phyloP scores from a whole-genome alignment of 2,888 invertebrate species.

The Plebejus anna region DNA sequence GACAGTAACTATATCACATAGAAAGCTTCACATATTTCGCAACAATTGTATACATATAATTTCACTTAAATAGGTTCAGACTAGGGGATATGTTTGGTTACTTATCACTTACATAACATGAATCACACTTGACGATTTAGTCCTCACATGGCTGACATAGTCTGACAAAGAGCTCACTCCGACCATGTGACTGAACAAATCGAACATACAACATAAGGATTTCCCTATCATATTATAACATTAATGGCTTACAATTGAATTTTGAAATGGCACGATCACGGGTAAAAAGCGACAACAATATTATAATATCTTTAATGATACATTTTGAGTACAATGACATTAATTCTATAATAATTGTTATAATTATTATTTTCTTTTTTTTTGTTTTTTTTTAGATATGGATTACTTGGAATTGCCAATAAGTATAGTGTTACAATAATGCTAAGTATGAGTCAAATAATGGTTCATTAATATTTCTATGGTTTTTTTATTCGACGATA shows the following conservation, averaged over 20 bases:
- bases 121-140: conserved; percentile 29
- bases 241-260: neutral
- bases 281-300: conserved; percentile 10
- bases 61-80: conserved; percentile 57
- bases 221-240: conserved; percentile 3
- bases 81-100: conserved; percentile 75
- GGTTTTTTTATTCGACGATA: neutral
- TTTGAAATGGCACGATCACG: conserved; percentile 20
- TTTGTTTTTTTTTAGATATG: neutral
- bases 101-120: conserved; percentile 57
- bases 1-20: conserved; percentile 42
- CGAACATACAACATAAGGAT: conserved; percentile 13
- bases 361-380: neutral
- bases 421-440: neutral
- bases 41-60: conserved; percentile 43
- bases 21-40: conserved; percentile 41
- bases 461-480: neutral
- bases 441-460: neutral
- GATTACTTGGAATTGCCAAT: neutral
- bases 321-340: neutral
- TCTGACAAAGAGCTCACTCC: conserved; percentile 9
- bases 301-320: neutral
- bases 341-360: neutral
- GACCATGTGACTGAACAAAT: conserved; percentile 25
- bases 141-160: conserved; percentile 16